Conservation (phyloP, 1,140 invertebrate species). For the Scaptomyza hsui region DNA sequence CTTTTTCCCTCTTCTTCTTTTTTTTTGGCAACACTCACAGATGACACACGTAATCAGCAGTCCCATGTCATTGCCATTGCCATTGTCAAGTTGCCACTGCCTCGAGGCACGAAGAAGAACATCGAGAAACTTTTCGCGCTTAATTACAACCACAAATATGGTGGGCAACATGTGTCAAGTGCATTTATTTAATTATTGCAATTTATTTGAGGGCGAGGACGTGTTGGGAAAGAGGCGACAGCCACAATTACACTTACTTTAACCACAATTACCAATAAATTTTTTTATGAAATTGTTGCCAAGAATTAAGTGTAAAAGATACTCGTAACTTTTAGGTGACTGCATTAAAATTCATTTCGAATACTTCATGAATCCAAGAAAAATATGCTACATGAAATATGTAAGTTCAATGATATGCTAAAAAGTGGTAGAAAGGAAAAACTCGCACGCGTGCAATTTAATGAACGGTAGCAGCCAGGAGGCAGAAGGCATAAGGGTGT, state of each 20-base stretch:
- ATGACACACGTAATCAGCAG: slow-evolving; percentile 13
- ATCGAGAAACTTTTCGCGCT: slow-evolving; percentile 15
- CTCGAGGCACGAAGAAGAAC: not conserved
- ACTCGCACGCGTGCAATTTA: slow-evolving; percentile 24
- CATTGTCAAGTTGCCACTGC: slow-evolving; percentile 21
- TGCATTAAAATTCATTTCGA: slow-evolving; percentile 22
- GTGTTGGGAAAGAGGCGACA: not conserved
- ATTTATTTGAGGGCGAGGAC: slow-evolving; percentile 31
- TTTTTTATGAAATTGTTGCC: slow-evolving; percentile 1
- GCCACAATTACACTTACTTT: not conserved
- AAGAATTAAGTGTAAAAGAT: slow-evolving; percentile 4
- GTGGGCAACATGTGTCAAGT: slow-evolving; percentile 53
- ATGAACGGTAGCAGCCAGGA: not conserved
- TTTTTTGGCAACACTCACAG: not conserved
- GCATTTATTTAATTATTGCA: slow-evolving; percentile 72
- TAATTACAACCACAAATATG: slow-evolving; percentile 43
- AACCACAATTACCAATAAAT: not conserved
- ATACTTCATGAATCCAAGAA: slow-evolving; percentile 65
- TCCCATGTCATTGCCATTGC: slow-evolving; percentile 21
- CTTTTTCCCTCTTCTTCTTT: not conserved
- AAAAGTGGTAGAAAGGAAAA: slow-evolving; percentile 4
- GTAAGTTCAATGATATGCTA: slow-evolving; percentile 12
- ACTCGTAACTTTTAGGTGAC: not conserved
- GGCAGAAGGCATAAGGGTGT: not conserved
- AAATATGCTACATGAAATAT: slow-evolving; percentile 39